Conservation (phyloP, 2,888 invertebrate species). For the Tuberolachnus salignus region DNA sequence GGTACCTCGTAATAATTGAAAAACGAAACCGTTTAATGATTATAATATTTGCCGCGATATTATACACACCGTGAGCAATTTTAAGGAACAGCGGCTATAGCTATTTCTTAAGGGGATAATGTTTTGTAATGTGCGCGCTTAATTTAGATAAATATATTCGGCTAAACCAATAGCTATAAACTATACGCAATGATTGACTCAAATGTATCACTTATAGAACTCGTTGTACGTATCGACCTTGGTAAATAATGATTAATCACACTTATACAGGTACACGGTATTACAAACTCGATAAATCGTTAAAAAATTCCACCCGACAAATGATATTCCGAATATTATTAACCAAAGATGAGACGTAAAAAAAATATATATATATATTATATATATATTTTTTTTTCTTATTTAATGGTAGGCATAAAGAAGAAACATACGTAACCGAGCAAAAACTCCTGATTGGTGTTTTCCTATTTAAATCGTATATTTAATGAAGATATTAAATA, state of each 20-base stretch:
- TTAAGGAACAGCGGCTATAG: neutral
- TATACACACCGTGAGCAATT: neutral
- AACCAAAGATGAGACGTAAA: neutral
- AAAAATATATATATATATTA: too few species aligned
- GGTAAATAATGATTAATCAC: neutral
- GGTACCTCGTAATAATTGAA: neutral
- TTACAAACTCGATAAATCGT: neutral
- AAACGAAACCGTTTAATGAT: conserved; percentile 5
- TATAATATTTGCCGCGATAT: neutral
- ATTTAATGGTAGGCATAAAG: neutral
- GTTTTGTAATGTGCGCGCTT: conserved; percentile 18
- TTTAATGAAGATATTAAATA: too few species aligned
- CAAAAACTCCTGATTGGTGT: neutral
- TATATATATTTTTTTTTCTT: too few species aligned
- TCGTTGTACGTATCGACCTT: neutral
- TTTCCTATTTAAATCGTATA: too few species aligned
- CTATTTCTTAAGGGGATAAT: neutral
- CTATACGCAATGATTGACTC: neutral
- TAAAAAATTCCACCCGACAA: neutral
- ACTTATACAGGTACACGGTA: neutral
- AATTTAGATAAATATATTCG: neutral
- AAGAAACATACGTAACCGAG: neutral
- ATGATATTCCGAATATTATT: conserved; percentile 1
- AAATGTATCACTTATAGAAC: neutral
- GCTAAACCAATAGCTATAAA: neutral